These are phyloP conservation scores for Cataglyphis altisquamis DNA, from an alignment of 2,888 invertebrate species.

Conservation along the genomic window DNA sequence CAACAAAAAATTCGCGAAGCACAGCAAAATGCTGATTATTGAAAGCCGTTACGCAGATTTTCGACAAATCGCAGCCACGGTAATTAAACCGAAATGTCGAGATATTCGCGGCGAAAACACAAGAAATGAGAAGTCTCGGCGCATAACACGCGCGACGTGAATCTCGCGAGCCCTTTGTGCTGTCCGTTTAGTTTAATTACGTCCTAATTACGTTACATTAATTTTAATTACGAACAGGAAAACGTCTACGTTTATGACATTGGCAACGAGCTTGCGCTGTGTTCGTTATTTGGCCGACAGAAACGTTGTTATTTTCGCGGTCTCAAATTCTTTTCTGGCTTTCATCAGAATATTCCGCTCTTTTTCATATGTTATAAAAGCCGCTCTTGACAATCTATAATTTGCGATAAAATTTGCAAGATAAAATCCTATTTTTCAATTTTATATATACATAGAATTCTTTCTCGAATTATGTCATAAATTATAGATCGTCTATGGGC, in stretches of 20 bases:
- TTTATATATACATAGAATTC: not conserved
- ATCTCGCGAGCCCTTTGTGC: slow-evolving; percentile 67
- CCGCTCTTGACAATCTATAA: not conserved
- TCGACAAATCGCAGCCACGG: slow-evolving; percentile 16
- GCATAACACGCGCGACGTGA: slow-evolving; percentile 57
- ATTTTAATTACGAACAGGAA: slow-evolving; percentile 69
- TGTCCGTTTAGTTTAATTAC: slow-evolving; percentile 70
- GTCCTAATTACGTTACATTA: slow-evolving; percentile 70
- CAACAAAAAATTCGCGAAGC: slow-evolving; percentile 18
- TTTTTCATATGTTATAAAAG: not conserved
- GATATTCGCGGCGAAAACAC: slow-evolving; percentile 8
- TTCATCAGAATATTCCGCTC: not conserved
- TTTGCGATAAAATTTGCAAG: not conserved
- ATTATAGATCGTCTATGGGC: not conserved
- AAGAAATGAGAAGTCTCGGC: slow-evolving; percentile 57
- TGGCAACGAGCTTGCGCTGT: slow-evolving; percentile 47
- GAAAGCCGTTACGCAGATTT: slow-evolving; percentile 17
- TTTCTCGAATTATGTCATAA: not conserved
- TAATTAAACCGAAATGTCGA: slow-evolving; percentile 27
- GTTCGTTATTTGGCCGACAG: slow-evolving; percentile 47
- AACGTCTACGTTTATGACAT: slow-evolving; percentile 57
- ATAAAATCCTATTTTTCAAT: not conserved
- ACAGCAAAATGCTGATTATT: slow-evolving; percentile 9
- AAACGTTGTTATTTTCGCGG: slow-evolving; percentile 11
- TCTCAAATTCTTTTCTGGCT: not conserved